Percentiles rank a stretch among this genome's conserved stretches.
phyloP scores from a whole-genome alignment of 2,888 invertebrate genomes.

The Mythimna vitellina region DNA sequence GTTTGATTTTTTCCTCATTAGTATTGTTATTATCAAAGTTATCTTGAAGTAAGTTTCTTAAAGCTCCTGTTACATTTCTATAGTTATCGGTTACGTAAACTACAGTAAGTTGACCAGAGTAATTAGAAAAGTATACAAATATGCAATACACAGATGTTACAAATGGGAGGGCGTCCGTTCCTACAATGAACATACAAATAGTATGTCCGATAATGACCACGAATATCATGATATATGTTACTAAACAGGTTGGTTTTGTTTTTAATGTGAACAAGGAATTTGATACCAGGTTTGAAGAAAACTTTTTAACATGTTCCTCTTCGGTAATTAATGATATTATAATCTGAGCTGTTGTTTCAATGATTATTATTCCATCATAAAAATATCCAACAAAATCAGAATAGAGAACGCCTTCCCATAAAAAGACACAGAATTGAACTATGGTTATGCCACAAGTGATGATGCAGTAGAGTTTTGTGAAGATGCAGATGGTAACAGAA shows the following conservation, averaged over 20 bases:
- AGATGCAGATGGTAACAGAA: neutral
- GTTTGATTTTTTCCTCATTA: neutral
- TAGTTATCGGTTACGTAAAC: neutral
- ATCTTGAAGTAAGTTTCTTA: neutral
- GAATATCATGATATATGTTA: neutral
- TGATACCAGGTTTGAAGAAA: neutral
- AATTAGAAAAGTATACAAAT: neutral
- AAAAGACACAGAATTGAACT: neutral
- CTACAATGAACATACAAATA: neutral
- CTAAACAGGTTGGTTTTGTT: neutral
- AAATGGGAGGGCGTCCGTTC: neutral
- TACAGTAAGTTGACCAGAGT: neutral
- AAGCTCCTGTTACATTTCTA: neutral
- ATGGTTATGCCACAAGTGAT: neutral
- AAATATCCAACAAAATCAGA: neutral
- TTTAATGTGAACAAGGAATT: neutral
- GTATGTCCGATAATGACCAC: neutral
- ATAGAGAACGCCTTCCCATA: neutral
- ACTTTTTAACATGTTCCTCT: neutral
- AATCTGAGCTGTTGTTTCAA: neutral
- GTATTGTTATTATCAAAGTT: neutral
- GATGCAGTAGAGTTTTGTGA: neutral
- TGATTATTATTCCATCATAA: neutral
- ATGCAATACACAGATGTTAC: neutral
- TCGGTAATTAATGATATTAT: neutral